Conservation (phyloP, 64 coral and sea anemone species). For the Stichodactyla mertensii region DNA sequence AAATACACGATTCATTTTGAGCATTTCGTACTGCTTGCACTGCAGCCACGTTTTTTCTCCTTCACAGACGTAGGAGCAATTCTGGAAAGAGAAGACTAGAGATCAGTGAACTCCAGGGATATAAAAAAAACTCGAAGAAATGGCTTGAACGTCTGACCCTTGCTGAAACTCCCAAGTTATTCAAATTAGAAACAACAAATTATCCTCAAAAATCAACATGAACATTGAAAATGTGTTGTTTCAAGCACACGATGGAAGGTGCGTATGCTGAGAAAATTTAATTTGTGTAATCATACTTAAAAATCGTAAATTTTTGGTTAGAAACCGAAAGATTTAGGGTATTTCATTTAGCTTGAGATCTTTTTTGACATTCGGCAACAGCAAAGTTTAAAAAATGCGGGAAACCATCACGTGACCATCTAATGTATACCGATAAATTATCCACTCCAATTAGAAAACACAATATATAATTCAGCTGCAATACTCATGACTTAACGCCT, state of each 20-base stretch:
- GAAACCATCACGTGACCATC: not conserved
- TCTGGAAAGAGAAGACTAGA: constrained; percentile 41
- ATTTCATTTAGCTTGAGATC: no score
- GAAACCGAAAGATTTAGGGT: no score
- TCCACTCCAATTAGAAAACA: no score
- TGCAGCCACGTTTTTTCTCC: constrained; percentile 92
- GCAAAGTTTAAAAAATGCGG: not conserved
- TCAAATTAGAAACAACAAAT: no score
- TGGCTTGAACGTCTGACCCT: not conserved
- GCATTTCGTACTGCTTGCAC: constrained; percentile 88
- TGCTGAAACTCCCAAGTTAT: not conserved
- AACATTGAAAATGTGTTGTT: no score
- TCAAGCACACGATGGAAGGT: no score
- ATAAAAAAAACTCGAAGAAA: not conserved
- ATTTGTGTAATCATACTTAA: not conserved
- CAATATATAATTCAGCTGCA: not conserved
- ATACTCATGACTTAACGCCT: not conserved
- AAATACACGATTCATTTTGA: constrained; percentile 80
- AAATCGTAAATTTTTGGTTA: no score
- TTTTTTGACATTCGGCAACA: no score
- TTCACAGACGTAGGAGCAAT: constrained; percentile 89
- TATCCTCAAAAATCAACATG: no score
- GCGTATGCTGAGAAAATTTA: no score
- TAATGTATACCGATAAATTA: not conserved
- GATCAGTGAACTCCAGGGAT: not conserved